Conservation (phyloP, 1,140 invertebrate species). For the Anastrepha obliqua region DNA sequence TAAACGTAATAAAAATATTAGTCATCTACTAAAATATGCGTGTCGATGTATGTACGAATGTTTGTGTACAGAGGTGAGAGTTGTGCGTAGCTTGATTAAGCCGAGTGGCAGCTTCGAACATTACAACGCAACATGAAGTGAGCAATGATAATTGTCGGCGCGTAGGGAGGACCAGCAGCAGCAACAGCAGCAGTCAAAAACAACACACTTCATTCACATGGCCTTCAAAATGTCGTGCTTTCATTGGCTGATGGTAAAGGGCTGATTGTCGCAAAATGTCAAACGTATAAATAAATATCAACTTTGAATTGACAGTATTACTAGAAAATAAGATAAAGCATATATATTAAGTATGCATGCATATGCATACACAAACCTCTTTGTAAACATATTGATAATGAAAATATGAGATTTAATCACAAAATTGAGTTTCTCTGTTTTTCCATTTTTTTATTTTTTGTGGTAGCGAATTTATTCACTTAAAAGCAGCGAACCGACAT, state of each 20-base stretch:
- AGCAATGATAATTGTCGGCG: slow-evolving; percentile 4
- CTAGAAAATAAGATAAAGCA: neutral
- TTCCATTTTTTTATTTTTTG: neutral
- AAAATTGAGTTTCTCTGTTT: neutral
- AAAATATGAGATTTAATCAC: slow-evolving; percentile 25
- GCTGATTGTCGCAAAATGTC: slow-evolving; percentile 17
- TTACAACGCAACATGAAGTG: neutral
- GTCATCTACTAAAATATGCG: slow-evolving; percentile 2
- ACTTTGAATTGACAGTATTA: neutral
- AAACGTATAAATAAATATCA: neutral
- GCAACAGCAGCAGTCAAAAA: neutral
- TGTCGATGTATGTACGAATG: neutral
- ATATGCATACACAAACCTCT: neutral
- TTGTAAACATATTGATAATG: neutral
- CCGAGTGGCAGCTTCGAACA: neutral
- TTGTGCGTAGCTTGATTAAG: neutral
- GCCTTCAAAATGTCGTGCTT: slow-evolving; percentile 20
- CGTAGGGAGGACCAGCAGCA: neutral
- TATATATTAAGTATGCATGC: neutral
- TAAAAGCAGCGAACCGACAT: neutral
- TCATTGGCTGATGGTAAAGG: neutral
- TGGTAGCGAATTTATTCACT: neutral
- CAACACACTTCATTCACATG: neutral
- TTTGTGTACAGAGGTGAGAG: neutral
- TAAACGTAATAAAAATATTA: slow-evolving; percentile 16